These are phyloP conservation scores for Sarcophaga variegata DNA, from an alignment of 2,888 invertebrate species.

Conservation along the genomic window DNA sequence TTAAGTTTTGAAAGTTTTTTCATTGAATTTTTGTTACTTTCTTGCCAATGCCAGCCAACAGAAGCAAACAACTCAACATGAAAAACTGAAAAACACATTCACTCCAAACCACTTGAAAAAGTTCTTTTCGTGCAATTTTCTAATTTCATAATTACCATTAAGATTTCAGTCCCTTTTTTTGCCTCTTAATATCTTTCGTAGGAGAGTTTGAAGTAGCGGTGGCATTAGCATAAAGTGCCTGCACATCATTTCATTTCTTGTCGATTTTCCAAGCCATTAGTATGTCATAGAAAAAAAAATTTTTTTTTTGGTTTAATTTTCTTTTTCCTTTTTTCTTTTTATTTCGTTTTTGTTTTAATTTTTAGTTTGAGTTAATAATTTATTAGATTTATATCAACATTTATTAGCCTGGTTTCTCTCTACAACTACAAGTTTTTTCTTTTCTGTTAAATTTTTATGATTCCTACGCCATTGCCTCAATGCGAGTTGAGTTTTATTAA, in stretches of 20 bases:
- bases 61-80: background rate
- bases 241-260: background rate
- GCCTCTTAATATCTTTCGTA: background rate
- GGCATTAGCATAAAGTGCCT: background rate
- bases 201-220: background rate
- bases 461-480: background rate
- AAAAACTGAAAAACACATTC: background rate
- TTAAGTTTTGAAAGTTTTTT: background rate
- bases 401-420: slow-evolving; percentile 25
- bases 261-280: slow-evolving; percentile 3
- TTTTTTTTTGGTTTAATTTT: background rate
- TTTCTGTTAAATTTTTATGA: background rate
- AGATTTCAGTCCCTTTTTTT: background rate
- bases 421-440: background rate
- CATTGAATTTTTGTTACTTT: background rate
- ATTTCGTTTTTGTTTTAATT: background rate
- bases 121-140: slow-evolving; percentile 1
- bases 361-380: slow-evolving; percentile 25
- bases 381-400: slow-evolving; percentile 35
- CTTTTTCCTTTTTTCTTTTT: background rate
- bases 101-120: slow-evolving; percentile 3
- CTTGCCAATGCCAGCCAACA: background rate
- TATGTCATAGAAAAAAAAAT: slow-evolving; percentile 15
- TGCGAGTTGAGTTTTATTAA: background rate
- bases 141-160: slow-evolving; percentile 10